Base-by-base conservation (phyloP, 2,888 invertebrate genomes). In the Caenorhabditis doughertyi region DNA sequence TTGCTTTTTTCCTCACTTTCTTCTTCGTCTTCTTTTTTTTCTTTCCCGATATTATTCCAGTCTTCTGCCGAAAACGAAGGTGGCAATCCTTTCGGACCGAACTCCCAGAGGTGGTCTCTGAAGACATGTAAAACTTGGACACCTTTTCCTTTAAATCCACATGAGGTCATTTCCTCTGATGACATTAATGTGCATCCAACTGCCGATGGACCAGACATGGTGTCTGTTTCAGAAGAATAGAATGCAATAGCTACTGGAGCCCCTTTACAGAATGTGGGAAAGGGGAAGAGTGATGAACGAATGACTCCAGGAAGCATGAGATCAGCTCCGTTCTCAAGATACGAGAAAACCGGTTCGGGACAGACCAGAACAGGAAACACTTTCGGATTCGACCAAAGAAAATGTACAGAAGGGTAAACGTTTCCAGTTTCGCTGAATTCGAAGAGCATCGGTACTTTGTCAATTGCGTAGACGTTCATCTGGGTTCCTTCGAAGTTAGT, bases 321-420 rank as follows among this genome's bases (percentile, higher is more conserved):
- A 77, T 90, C 90, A 0, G 90, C 90, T 23, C 90, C 90, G 60
- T 88, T 90, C 51, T 89, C 87, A 9, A 90, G 76, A 51, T 80
- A 89, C 7, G 68, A 71, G 8, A 90, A 68, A 9, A 89, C 89
- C 9, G 80, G 76, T 29, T 85, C 84, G 49, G 84, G 88, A 5
- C 91, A 85, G 18, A 89, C 67, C 1, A 90, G 39, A 1, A 84
- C 84, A 16, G 90, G 90, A 56, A 83, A 88, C 3, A 79, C 67
- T 7, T 56, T 67, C 3, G 87, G 87, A 53, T 70, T 74, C 16
- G 72, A 51, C 90, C 90, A 90, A 27, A 83, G 27, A 51, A 60
- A 87, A 58, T 65, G 83, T 35, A 89, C 84, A 2, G 89, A 82
- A 7, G 89, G 89, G 60, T 83, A 89, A 11, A 89, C 47, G 16